phyloP scores from a whole-genome alignment of 1,140 invertebrate species.

The Heliconius melpomene region DNA sequence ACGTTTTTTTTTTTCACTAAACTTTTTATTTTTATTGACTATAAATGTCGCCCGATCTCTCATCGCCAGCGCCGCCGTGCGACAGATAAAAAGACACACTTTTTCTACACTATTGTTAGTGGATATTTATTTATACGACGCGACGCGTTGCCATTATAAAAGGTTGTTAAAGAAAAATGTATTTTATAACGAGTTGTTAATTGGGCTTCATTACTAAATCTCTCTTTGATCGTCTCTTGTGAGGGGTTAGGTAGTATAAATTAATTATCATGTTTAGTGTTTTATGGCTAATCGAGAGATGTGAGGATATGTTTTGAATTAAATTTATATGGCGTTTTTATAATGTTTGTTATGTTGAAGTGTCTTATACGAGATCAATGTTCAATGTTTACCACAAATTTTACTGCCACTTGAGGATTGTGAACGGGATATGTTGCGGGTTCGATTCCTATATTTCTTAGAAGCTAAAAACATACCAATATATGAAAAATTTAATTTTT shows the following conservation, averaged over 20 bases:
- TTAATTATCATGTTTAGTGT: constrained; percentile 33
- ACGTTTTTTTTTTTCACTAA: constrained; percentile 18
- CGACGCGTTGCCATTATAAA: constrained; percentile 22
- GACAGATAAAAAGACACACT: constrained; percentile 12
- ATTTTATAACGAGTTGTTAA: constrained; percentile 28
- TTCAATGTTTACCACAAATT: background rate
- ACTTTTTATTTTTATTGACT: constrained; percentile 37
- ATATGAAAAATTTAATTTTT: background rate
- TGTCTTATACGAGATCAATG: background rate
- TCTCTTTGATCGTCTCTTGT: constrained; percentile 21
- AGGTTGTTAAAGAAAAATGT: constrained; percentile 21
- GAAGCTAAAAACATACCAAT: too few relatives aligned
- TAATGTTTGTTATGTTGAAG: background rate
- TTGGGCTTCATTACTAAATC: constrained; percentile 10
- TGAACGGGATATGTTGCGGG: too few relatives aligned
- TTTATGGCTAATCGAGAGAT: constrained; percentile 25
- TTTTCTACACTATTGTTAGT: constrained; percentile 18
- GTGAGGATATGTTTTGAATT: constrained; percentile 5
- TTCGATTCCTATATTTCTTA: too few relatives aligned
- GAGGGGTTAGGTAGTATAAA: constrained; percentile 19
- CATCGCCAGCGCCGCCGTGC: constrained; percentile 25
- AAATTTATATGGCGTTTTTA: constrained; percentile 17
- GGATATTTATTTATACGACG: constrained; percentile 22
- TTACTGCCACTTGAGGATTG: background rate
- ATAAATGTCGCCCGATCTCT: constrained; percentile 33